Percentiles rank a stretch among this genome's conserved stretches.
These are phyloP conservation scores for Diorhabda elongata DNA, from an alignment of 1,140 invertebrate species.

Conservation along the genomic window DNA sequence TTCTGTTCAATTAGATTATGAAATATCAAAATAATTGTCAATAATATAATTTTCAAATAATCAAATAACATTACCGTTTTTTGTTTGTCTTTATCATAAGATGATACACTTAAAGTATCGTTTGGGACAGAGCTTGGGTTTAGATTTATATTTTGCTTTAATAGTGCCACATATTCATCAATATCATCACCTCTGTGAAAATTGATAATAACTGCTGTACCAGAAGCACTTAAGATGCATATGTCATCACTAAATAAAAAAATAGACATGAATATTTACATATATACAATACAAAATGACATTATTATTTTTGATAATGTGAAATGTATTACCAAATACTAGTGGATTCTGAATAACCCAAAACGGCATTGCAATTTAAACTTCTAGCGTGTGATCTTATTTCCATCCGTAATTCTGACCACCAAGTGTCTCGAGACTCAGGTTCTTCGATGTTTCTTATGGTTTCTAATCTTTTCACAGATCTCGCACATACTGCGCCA, in stretches of 20 bases:
- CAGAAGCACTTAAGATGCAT: conserved; percentile 86
- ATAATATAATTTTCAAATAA: too few species aligned
- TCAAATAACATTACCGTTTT: not conserved
- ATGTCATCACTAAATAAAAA: conserved; percentile 78
- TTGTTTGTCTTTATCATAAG: conserved; percentile 1
- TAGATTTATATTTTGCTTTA: conserved; percentile 9
- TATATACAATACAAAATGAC: too few species aligned
- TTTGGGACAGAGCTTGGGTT: not conserved
- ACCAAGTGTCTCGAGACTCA: conserved; percentile 86
- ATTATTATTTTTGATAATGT: too few species aligned
- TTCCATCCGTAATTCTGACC: conserved; percentile 92
- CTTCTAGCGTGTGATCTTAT: conserved; percentile 86
- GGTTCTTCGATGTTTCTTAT: conserved; percentile 81
- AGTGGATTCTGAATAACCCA: conserved; percentile 86
- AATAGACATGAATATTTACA: too few species aligned
- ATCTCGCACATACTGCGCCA: conserved; percentile 80
- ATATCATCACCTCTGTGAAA: conserved; percentile 49
- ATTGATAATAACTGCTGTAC: conserved; percentile 86
- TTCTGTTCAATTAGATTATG: too few species aligned
- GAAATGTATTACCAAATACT: conserved; percentile 70
- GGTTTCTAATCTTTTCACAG: conserved; percentile 82
- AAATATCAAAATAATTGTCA: too few species aligned
- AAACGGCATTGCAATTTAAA: conserved; percentile 87
- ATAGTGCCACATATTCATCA: conserved; percentile 17
- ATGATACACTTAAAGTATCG: not conserved